A percentile compares a stretch with the other conserved stretches of the same genome.
Conservation (phyloP, 2,113 vertebrate genomes). For the Nothocercus julius region DNA sequence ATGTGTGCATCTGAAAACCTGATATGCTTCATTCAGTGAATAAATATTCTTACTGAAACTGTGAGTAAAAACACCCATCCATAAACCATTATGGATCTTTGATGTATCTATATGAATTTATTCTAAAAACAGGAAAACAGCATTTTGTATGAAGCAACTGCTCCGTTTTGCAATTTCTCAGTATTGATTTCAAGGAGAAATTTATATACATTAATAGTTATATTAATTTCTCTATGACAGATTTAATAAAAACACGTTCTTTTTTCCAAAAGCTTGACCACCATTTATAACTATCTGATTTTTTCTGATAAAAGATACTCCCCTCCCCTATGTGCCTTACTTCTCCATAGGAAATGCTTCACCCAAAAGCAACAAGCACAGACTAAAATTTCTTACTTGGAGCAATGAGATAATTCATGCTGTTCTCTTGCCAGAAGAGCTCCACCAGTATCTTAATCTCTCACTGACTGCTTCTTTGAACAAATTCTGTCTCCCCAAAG, state of each 20-base stretch:
- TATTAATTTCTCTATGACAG: neutral
- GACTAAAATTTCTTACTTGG: neutral
- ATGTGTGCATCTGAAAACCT: neutral
- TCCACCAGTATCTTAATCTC: neutral
- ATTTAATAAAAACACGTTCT: neutral
- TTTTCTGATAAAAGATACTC: neutral
- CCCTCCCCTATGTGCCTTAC: neutral
- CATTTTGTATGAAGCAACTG: neutral
- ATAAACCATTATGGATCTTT: neutral
- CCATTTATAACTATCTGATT: neutral
- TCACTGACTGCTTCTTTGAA: neutral
- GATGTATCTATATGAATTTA: no score
- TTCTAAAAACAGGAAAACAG: neutral
- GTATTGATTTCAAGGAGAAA: neutral
- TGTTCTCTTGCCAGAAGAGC: neutral
- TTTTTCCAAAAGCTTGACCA: neutral
- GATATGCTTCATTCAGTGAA: neutral
- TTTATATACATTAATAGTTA: neutral
- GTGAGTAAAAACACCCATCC: neutral
- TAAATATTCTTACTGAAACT: neutral
- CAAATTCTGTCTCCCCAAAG: neutral
- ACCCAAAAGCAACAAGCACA: neutral
- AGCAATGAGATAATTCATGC: neutral
- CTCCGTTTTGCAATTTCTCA: neutral
- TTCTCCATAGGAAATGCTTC: neutral